These are phyloP conservation scores for Drosophila repleta DNA, from an alignment of 1,140 invertebrate species.

Conservation along the genomic window DNA sequence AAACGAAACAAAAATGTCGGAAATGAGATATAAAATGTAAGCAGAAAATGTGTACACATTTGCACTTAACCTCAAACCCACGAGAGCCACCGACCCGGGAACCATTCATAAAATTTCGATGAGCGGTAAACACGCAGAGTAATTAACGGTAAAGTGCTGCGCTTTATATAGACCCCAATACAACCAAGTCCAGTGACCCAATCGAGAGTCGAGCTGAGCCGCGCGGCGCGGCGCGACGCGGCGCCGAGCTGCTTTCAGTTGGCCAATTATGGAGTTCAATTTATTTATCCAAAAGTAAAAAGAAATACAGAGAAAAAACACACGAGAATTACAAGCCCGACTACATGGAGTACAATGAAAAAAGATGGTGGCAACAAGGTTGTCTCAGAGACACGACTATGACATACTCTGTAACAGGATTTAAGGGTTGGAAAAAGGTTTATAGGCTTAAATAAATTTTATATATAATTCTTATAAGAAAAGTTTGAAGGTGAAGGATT, in stretches of 20 bases:
- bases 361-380: background rate
- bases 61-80: slow-evolving; percentile 69
- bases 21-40: slow-evolving; percentile 20
- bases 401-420: background rate
- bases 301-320: slow-evolving; percentile 28
- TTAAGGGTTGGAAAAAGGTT: background rate
- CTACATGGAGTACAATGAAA: slow-evolving; percentile 53
- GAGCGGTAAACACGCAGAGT: slow-evolving; percentile 80
- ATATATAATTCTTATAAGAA: too few relatives aligned
- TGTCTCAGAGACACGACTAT: background rate
- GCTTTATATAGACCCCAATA: slow-evolving; percentile 51
- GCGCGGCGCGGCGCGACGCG: background rate
- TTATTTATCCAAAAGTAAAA: slow-evolving; percentile 64
- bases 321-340: slow-evolving; percentile 28
- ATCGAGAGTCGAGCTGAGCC: slow-evolving; percentile 7
- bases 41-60: slow-evolving; percentile 61
- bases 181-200: background rate
- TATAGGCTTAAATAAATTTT: too few relatives aligned
- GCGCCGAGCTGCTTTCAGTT: slow-evolving; percentile 40
- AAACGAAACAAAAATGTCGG: slow-evolving; percentile 3
- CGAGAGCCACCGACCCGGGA: slow-evolving; percentile 14
- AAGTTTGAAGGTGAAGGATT: background rate
- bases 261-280: slow-evolving; percentile 76
- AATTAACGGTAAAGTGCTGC: slow-evolving; percentile 76
- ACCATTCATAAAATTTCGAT: slow-evolving; percentile 79